These are phyloP conservation scores for Drosophila heteroneura DNA, from an alignment of 2,888 invertebrate species.

Conservation along the genomic window DNA sequence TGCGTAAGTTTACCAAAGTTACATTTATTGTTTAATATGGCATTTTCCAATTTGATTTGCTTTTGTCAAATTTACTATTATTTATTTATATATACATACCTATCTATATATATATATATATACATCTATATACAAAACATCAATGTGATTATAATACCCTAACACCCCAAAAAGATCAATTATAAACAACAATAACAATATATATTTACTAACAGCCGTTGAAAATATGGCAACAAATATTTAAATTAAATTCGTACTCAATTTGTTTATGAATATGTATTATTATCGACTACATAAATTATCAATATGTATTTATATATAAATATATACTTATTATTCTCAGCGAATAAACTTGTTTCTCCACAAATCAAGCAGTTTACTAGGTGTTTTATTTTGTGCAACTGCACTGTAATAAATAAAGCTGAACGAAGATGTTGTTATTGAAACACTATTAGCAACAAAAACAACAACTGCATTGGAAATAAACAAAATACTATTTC, in stretches of 20 bases:
- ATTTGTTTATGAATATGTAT: slow-evolving; percentile 73
- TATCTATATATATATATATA: slow-evolving; percentile 22
- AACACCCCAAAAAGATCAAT: slow-evolving; percentile 62
- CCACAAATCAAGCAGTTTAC: slow-evolving; percentile 20
- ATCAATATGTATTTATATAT: slow-evolving; percentile 63
- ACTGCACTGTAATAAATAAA: slow-evolving; percentile 7
- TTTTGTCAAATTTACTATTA: slow-evolving; percentile 53
- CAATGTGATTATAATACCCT: slow-evolving; percentile 72
- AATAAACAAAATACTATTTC: background rate
- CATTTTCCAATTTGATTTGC: slow-evolving; percentile 61
- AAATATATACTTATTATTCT: slow-evolving; percentile 56
- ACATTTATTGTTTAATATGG: slow-evolving; percentile 69
- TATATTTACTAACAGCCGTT: slow-evolving; percentile 63
- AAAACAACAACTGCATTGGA: background rate
- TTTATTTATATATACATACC: slow-evolving; percentile 53
- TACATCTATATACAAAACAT: slow-evolving; percentile 53
- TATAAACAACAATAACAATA: slow-evolving; percentile 41
- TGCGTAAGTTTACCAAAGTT: slow-evolving; percentile 77
- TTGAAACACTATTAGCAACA: background rate
- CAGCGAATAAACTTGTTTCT: slow-evolving; percentile 59
- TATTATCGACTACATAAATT: slow-evolving; percentile 66
- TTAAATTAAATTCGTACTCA: slow-evolving; percentile 63
- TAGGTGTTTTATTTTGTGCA: slow-evolving; percentile 28
- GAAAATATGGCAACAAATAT: slow-evolving; percentile 43
- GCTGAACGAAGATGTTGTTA: background rate